These are phyloP conservation scores for Furcifer pardalis DNA, from an alignment of 2,797 vertebrate genomes.

Conservation along the genomic window DNA sequence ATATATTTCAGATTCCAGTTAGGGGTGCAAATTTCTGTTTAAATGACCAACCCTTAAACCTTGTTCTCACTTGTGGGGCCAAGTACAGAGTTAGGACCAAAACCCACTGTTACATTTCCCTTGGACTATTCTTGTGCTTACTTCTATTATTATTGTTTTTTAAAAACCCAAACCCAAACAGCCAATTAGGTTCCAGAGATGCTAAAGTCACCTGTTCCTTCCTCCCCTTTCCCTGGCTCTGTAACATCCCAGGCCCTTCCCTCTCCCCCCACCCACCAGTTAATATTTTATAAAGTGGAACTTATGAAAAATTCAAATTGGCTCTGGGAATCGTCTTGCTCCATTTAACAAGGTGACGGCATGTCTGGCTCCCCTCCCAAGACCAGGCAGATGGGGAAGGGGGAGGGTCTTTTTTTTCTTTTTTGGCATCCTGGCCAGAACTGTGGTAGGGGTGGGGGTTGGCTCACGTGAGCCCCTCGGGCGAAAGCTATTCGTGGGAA, in stretches of 20 bases:
- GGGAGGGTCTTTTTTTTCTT: too few species aligned
- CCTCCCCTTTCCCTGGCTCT: background rate
- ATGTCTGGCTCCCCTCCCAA: conserved; percentile 51
- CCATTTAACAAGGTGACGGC: conserved; percentile 50
- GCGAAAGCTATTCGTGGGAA: conserved; percentile 5
- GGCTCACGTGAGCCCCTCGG: conserved; percentile 19
- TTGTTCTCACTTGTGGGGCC: background rate
- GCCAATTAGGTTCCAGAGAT: background rate
- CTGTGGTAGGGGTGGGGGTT: background rate
- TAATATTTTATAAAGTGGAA: conserved; percentile 49
- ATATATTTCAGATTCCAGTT: background rate
- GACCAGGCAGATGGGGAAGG: conserved; percentile 37
- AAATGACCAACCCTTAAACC: background rate
- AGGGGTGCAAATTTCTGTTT: background rate
- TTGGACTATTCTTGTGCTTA: background rate
- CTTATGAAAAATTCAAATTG: conserved; percentile 49
- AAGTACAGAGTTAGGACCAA: background rate
- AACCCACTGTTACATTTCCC: background rate
- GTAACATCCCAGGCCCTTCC: background rate
- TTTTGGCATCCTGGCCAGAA: conserved; percentile 17
- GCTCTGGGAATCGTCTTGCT: conserved; percentile 47
- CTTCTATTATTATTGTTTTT: background rate
- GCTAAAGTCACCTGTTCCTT: background rate
- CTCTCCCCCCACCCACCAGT: background rate
- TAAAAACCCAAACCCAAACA: background rate